Conservation (phyloP, 1,140 invertebrate species). For the Delia radicum region DNA sequence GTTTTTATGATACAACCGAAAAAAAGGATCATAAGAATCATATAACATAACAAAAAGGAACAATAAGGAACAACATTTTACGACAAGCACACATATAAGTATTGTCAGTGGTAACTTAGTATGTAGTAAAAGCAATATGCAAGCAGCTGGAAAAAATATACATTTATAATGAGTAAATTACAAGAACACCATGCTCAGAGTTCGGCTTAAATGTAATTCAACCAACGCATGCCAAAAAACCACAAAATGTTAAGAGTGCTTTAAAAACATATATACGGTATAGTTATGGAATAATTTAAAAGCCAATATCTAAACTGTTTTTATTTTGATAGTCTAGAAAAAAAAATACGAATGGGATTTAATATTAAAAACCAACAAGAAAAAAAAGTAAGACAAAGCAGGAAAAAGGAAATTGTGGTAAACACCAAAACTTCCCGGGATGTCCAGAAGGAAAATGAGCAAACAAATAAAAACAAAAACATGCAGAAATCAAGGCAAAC, state of each 20-base stretch:
- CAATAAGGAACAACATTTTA: not conserved
- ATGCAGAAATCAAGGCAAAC: not conserved
- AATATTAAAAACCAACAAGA: not conserved
- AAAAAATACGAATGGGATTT: conserved; percentile 4
- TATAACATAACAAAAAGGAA: not conserved
- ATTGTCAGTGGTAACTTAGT: too few relatives aligned
- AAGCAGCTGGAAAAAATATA: conserved; percentile 12
- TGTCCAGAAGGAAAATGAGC: not conserved
- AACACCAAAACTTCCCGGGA: conserved; percentile 14
- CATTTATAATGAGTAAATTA: conserved; percentile 13
- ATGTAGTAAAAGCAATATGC: conserved; percentile 3
- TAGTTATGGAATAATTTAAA: not conserved
- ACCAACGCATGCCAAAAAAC: conserved; percentile 19
- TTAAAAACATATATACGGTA: too few relatives aligned
- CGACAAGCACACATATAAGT: too few relatives aligned
- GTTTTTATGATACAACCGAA: not conserved
- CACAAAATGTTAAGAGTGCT: conserved; percentile 3
- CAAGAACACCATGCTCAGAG: not conserved
- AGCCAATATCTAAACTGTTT: not conserved
- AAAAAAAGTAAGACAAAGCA: conserved; percentile 11
- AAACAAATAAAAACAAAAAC: not conserved
- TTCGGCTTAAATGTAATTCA: not conserved
- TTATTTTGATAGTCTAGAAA: not conserved
- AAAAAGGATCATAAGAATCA: not conserved
- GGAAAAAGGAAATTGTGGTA: conserved; percentile 24